Evolutionary conservation across 2,797 vertebrate genomes (phyloP), one percentile per base, ranked within the genome.

Genomic region (Macroramphosus scolopax): DNA sequence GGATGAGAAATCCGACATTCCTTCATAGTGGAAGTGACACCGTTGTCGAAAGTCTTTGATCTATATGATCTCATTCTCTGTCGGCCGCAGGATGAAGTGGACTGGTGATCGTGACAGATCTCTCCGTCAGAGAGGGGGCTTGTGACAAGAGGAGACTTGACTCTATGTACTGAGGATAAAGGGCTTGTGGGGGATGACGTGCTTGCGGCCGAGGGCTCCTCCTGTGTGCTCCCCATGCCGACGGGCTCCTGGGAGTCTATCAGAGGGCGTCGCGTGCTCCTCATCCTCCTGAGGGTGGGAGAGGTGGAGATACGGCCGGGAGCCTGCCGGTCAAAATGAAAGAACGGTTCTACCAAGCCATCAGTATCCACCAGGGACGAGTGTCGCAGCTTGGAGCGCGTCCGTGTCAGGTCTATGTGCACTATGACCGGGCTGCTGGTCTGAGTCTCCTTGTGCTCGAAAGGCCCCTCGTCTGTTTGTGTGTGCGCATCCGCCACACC

Each of bases 251-350:
- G 48, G 14, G 43, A 47, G 4, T 85, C 82, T 8, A 35, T 30
- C 17, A 51, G 33, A 8, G 84, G 81, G 12, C 75, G 77, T 4
- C 82, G 42, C 12, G 83, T 87, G 56, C 83, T 92, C 69, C 92
- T 91, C 57, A 94, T 84, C 32, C 90, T 88, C 61, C 94, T 90
- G 58, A 94, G 41, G 3, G 92, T 95, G n/a, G 93, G 93, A 35
- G 93, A 96, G 1, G 91, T 96, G 38, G 93, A 94, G 79, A 97
- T 94, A 42, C 91, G 89, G 9, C 79, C 90, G 0, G 83, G 89
- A 5, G 92, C 93, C 17, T 93, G 90, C 1, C 89, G 86, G 47
- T 93, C 74, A 49, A 97, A 98, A 52, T 92, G 92, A 60, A 91
- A 90, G 1, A 86, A 68, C 0, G 61, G 70, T 0, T 56, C 74